Evolutionary conservation across 2,888 invertebrate species (phyloP), one percentile per base, ranked within the genome.

Genomic region (Yponomeuta evonymella): DNA sequence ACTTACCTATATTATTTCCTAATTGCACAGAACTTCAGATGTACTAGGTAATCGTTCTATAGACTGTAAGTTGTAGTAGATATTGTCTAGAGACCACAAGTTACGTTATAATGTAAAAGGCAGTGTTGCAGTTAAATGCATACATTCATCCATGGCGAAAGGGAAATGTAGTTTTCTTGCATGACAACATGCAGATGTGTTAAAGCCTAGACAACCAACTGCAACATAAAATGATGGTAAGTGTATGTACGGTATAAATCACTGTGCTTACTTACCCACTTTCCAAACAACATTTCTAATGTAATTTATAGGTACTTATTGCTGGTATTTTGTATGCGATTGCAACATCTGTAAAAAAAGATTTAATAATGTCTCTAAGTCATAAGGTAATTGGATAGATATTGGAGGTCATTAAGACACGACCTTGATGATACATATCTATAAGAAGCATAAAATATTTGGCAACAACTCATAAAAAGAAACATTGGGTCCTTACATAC

Each of bases 101-200:
- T 30, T 30, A 67, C 33, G 43, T 5, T 36, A 67, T 67, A 30
- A 67, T 67, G 67, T 67, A 67, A 67, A 29, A 12, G 33, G 67
- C 43, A 67, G 36, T n/a, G 33, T 67, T 67, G 67, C 67, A 67
- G 67, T 36, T 67, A 5, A 5, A 36, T 67, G 67, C 67, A 67
- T 67, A n/a, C 36, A 67, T n/a, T 33, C 33, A 67, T 43, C 8
- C n/a, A 43, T n/a, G 33, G 67, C 67, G 67, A 67, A 67, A 67
- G 67, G 43, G 29, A 65, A 67, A 67, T 5, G 36, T 36, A n/a
- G 36, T 67, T 67, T 67, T 43, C 67, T 67, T 67, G 67, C 67
- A 43, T 67, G 67, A 67, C 43, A 43, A 67, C 67, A 33, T 65
- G 23, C 5, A 43, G 43, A 29, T 65, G 64, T 64, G 30, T 29